Base-by-base conservation (phyloP, 64 coral and sea anemone species). In the Pocillopora damicornis region DNA sequence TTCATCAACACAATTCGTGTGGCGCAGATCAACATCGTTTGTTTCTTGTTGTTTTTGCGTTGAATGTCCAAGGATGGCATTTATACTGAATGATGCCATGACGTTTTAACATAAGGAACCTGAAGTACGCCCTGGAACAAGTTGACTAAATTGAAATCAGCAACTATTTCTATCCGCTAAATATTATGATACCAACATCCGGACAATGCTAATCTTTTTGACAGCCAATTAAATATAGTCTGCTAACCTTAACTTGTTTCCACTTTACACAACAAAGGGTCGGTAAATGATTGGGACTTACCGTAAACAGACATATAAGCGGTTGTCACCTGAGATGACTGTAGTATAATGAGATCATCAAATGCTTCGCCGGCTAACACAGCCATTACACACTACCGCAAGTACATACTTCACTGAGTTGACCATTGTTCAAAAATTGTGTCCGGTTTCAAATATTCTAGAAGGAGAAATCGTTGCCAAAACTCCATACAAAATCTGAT, bases 211-310 rank as follows among this genome's bases (percentile, higher is more conserved):
- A 87, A 91, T 73, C 75, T 87, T 20, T 87, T 86, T 92, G 90
- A 92, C 82, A 92, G 77, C 75, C 90, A 87, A 91, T 87, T 92
- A 92, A 76, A 59, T 69, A 14, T n/a, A 56, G 66, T 51, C 65
- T 79, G 75, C 87, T 87, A 66, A 79, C 64, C 64, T 78, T 79
- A 65, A 75, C 67, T 62, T 80, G 84, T 76, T 86, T 56, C 30
- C 83, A 78, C 81, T 87, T 72, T 35, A 92, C 17, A 37, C 42
- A 73, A 92, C 90, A 92, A 92, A 87, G 83, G 25, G 34, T 65
- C 90, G 76, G 84, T 92, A 92, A 92, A 92, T 87, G 86, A 77
- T 92, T 51, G 42, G 76, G 65, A 85, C 63, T 85, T 85, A 85
- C 65, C 23, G 20, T 85, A 82, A 85, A 85, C 81, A 72, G 81